Evolutionary conservation across 2,888 invertebrate genomes (phyloP).

Genomic region (Torymus texanus): DNA sequence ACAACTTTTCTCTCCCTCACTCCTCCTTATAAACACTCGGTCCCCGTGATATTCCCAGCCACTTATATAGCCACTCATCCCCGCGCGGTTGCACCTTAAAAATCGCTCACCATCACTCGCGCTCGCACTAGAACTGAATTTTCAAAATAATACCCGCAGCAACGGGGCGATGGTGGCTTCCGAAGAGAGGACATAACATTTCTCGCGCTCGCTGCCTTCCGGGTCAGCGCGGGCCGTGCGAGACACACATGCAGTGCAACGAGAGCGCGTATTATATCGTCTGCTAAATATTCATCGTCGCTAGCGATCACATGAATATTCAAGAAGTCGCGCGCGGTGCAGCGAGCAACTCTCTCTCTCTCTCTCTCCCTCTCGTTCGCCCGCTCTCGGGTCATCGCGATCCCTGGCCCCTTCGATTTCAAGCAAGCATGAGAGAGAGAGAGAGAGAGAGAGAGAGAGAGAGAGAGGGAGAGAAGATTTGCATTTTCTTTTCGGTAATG

Average conservation of each 20-base stretch:
- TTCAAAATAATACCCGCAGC: background rate
- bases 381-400: constrained; percentile 19
- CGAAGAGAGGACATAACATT: background rate
- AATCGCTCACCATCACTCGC: too few relatives aligned
- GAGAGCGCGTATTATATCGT: constrained; percentile 41
- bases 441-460: too few relatives aligned
- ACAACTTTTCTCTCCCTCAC: too few relatives aligned
- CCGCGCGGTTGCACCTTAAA: too few relatives aligned
- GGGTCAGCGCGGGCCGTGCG: constrained; percentile 39
- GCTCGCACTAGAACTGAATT: background rate
- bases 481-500: too few relatives aligned
- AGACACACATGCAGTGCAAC: background rate
- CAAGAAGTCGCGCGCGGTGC: constrained; percentile 25
- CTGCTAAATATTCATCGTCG: constrained; percentile 55
- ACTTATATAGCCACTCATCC: too few relatives aligned
- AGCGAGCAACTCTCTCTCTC: background rate
- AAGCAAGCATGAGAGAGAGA: too few relatives aligned
- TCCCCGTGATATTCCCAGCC: too few relatives aligned
- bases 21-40: too few relatives aligned
- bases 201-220: constrained; percentile 36
- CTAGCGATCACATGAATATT: constrained; percentile 54
- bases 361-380: background rate
- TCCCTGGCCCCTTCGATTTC: background rate
- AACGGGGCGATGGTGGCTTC: constrained; percentile 20
- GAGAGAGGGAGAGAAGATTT: too few relatives aligned